A percentile compares a stretch with the other conserved stretches of the same genome.
These are phyloP conservation scores for Caloenas nicobarica DNA, from an alignment of 2,113 vertebrate species.

Conservation along the genomic window DNA sequence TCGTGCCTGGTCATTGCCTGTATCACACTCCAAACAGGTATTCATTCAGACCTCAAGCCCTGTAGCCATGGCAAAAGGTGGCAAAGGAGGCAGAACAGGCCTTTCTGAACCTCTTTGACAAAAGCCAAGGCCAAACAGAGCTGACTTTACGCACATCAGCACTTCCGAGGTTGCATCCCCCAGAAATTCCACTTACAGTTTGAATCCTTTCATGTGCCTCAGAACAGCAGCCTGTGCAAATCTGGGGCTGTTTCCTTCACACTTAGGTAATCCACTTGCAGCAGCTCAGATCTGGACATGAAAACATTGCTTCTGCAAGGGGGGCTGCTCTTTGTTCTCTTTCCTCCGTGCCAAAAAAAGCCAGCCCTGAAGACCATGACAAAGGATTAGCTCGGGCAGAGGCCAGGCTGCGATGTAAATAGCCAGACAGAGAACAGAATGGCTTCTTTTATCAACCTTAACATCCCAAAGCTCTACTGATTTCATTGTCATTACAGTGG, in stretches of 20 bases:
- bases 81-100: neutral
- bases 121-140: accelerated
- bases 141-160: neutral
- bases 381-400: slow-evolving; percentile 50
- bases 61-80: neutral
- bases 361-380: slow-evolving; percentile 4
- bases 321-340: slow-evolving; percentile 31
- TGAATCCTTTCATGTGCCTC: neutral
- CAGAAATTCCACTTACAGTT: neutral
- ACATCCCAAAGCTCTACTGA: slow-evolving; percentile 68
- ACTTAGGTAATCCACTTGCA: slow-evolving; percentile 36
- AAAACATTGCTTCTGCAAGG: slow-evolving; percentile 18
- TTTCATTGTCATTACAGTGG: slow-evolving; percentile 62
- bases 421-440: slow-evolving; percentile 54
- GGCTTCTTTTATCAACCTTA: slow-evolving; percentile 62
- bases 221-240: neutral
- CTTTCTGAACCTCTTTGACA: neutral
- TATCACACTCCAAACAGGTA: accelerated
- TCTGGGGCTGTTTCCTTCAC: slow-evolving; percentile 33
- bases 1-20: neutral
- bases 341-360: neutral
- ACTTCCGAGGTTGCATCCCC: neutral
- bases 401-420: slow-evolving; percentile 32
- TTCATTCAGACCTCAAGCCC: neutral
- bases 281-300: neutral